phyloP scores from a whole-genome alignment of 2,888 invertebrate species.

The Bimastos eiseni region DNA sequence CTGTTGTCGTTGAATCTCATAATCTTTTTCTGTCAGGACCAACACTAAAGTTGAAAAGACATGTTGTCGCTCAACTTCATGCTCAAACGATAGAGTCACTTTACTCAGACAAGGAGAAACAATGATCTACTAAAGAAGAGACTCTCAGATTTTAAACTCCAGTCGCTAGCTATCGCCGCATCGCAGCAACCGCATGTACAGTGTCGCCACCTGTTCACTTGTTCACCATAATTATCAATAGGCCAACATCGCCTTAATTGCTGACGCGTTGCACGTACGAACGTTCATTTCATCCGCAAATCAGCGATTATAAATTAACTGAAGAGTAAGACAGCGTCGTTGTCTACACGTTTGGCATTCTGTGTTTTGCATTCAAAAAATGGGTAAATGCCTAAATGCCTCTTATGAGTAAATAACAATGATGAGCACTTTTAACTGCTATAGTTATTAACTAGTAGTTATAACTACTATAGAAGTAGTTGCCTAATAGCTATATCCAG shows the following conservation, averaged over 20 bases:
- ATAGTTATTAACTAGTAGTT: too few relatives aligned
- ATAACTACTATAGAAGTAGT: too few relatives aligned
- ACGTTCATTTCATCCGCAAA: not conserved
- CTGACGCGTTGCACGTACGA: not conserved
- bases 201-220: not conserved
- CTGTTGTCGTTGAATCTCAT: not conserved
- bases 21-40: slow-evolving; percentile 70
- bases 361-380: too few relatives aligned
- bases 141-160: not conserved
- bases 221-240: not conserved
- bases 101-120: slow-evolving; percentile 63
- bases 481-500: too few relatives aligned
- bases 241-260: too few relatives aligned
- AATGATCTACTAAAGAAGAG: not conserved
- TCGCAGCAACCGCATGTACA: not conserved
- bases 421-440: too few relatives aligned
- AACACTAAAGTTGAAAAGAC: slow-evolving; percentile 83
- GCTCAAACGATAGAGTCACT: slow-evolving; percentile 77
- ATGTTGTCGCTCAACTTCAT: slow-evolving; percentile 77
- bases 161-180: not conserved
- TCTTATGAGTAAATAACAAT: not conserved
- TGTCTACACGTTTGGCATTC: not conserved
- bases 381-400: too few relatives aligned
- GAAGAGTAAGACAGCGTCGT: not conserved
- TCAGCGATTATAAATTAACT: not conserved